phyloP scores from a whole-genome alignment of 2,113 vertebrate species.

The Gasterosteus nipponicus region DNA sequence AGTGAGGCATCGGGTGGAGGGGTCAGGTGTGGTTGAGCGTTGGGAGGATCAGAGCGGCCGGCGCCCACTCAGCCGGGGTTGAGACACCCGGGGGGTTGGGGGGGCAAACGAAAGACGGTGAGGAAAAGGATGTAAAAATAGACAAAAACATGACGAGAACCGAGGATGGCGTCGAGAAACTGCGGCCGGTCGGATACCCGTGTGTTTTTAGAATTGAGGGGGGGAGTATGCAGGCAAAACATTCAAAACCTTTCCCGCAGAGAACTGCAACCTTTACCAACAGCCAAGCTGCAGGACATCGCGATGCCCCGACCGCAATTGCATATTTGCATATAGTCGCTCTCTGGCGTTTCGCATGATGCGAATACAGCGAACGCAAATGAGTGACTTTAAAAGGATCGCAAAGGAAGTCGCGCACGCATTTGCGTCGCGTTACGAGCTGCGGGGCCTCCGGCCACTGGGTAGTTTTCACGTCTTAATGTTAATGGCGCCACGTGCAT shows the following conservation, averaged over 20 bases:
- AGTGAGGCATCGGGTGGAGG: conserved; percentile 66
- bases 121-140: conserved; percentile 12
- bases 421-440: conserved; percentile 69
- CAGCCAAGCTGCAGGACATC: conserved; percentile 34
- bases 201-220: conserved; percentile 12
- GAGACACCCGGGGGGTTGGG: conserved; percentile 28
- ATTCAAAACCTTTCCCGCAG: conserved; percentile 9
- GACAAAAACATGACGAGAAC: neutral
- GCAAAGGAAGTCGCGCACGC: conserved; percentile 16
- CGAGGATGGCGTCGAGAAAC: conserved; percentile 2
- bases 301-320: conserved; percentile 31
- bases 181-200: neutral
- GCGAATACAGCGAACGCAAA: conserved; percentile 42
- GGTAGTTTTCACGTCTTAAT: conserved; percentile 36
- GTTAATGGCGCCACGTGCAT: conserved; percentile 29
- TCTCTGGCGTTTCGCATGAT: conserved; percentile 40
- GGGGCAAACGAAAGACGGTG: neutral
- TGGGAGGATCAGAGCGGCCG: conserved; percentile 61
- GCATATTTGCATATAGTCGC: conserved; percentile 29
- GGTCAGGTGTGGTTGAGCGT: conserved; percentile 56
- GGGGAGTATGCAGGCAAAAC: conserved; percentile 15
- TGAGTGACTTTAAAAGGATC: conserved; percentile 12
- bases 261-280: neutral
- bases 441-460: conserved; percentile 28
- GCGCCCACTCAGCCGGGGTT: conserved; percentile 54